These are phyloP conservation scores for Catocala nupta DNA, from an alignment of 2,888 invertebrate genomes.

Conservation along the genomic window DNA sequence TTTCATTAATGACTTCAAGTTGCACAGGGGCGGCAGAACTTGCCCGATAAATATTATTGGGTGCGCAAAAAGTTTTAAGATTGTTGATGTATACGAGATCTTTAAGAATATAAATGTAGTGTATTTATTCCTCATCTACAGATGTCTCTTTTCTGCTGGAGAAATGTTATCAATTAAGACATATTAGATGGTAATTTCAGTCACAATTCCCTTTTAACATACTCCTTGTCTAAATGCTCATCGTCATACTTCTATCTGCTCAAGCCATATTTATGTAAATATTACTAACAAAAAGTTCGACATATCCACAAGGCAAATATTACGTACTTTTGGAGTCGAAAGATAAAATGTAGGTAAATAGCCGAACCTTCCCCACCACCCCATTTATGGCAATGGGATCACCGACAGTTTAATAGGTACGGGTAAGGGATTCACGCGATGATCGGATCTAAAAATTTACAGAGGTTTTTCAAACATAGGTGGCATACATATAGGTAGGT, in stretches of 20 bases:
- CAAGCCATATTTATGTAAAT: not conserved
- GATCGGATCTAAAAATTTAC: constrained; percentile 25
- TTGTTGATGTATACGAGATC: not conserved
- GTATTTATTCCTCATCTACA: no score
- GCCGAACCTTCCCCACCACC: not conserved
- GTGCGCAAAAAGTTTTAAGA: not conserved
- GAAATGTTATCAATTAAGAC: no score
- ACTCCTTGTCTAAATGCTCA: no score
- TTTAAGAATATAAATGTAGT: no score
- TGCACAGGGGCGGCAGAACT: not conserved
- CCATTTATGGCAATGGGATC: constrained; percentile 10
- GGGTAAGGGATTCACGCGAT: constrained; percentile 11
- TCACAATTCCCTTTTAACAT: no score
- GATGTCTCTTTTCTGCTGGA: no score
- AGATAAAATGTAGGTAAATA: not conserved
- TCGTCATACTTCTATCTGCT: no score
- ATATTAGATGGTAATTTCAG: no score
- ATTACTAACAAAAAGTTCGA: not conserved
- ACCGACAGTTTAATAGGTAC: constrained; percentile 9
- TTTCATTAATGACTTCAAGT: constrained; percentile 24
- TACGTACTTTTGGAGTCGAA: not conserved
- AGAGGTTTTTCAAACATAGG: constrained; percentile 14
- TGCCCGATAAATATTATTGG: not conserved
- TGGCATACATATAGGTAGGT: not conserved
- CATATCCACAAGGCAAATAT: not conserved